Evolutionary conservation across 2,113 vertebrate species (phyloP).

Genomic region (Pelecanoides urinatrix): DNA sequence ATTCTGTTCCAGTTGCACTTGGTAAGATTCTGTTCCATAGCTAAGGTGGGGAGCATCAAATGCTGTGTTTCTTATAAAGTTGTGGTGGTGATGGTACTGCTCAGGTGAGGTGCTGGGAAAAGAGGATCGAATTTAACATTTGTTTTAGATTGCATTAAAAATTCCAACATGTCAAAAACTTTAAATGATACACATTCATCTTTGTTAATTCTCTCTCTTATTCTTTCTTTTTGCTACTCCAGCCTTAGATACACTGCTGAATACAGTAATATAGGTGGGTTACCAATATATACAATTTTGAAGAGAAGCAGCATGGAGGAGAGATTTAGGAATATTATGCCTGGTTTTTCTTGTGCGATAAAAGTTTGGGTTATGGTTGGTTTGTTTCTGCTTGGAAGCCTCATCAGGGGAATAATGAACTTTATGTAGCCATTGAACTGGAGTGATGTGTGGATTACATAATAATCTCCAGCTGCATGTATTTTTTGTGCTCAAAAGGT

Average conservation of each 20-base stretch:
- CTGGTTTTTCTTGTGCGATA: rapidly evolving
- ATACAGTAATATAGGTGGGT: not conserved
- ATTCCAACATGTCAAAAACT: not conserved
- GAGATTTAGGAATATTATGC: not conserved
- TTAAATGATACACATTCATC: not conserved
- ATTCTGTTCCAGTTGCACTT: not conserved
- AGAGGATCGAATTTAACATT: rapidly evolving
- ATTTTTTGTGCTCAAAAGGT: not conserved
- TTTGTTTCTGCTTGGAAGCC: not conserved
- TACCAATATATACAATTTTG: not conserved
- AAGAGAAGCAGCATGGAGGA: not conserved
- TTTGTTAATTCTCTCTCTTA: not conserved
- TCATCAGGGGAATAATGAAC: not conserved
- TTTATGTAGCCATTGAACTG: not conserved
- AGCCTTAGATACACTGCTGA: not conserved
- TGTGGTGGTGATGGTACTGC: not conserved
- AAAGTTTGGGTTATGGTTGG: not conserved
- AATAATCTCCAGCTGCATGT: not conserved
- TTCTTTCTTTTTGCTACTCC: not conserved
- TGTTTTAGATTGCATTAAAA: not conserved
- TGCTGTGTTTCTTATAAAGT: not conserved
- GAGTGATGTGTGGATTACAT: not conserved
- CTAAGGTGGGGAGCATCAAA: not conserved
- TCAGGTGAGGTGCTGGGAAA: not conserved
- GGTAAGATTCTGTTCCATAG: not conserved